phyloP scores from a whole-genome alignment of 2,113 vertebrate genomes.

The Nettapus auritus region DNA sequence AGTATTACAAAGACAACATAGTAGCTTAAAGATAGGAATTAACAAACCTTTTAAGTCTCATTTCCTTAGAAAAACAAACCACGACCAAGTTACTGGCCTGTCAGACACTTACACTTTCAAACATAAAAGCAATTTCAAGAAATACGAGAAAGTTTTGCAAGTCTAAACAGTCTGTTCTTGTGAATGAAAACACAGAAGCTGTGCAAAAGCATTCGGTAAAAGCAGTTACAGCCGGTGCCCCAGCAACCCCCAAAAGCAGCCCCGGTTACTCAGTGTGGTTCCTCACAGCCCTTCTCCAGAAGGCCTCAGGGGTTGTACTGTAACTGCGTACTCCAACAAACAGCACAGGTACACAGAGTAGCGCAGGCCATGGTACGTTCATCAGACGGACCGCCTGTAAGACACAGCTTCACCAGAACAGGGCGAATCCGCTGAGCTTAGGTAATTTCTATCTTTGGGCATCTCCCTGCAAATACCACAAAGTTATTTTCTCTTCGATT shows the following conservation, averaged over 20 bases:
- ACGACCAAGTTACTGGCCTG: neutral
- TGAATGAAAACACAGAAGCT: neutral
- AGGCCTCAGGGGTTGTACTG: neutral
- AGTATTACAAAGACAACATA: neutral
- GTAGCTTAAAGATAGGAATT: neutral
- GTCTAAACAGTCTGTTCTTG: neutral
- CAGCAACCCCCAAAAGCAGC: neutral
- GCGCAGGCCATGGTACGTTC: neutral
- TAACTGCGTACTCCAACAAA: neutral
- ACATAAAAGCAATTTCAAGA: neutral
- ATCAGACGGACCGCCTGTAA: neutral
- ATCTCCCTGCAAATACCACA: neutral
- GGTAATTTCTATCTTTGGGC: neutral
- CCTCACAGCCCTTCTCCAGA: neutral
- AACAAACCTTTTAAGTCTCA: neutral
- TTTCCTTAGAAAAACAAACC: neutral
- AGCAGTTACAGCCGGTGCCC: neutral
- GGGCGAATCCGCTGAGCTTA: neutral
- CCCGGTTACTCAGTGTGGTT: neutral
- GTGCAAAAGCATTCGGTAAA: neutral
- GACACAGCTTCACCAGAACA: neutral
- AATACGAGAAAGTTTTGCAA: neutral
- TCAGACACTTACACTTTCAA: neutral
- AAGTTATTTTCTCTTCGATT: neutral
- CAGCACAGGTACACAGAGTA: neutral